phyloP scores from a whole-genome alignment of 2,113 vertebrate species.

The Struthio camelus region DNA sequence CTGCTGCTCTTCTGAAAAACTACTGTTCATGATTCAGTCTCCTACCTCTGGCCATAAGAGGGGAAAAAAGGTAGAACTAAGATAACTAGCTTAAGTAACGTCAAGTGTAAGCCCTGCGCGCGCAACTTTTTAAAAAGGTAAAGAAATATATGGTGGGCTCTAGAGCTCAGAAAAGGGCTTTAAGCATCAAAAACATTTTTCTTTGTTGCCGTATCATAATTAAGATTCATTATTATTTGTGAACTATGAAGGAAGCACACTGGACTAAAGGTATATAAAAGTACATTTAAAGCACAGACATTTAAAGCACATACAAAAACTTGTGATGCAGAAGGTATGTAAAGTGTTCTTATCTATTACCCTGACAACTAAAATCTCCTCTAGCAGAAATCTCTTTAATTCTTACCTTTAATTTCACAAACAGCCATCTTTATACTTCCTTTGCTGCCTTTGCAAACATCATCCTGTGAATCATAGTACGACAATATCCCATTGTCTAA shows the following conservation, averaged over 20 bases:
- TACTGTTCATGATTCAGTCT: neutral
- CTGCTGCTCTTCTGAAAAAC: neutral
- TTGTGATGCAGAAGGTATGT: neutral
- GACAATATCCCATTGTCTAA: conserved; percentile 87
- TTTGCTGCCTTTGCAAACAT: conserved; percentile 88
- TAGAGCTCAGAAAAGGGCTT: neutral
- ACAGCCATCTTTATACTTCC: conserved; percentile 90
- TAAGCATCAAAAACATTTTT: neutral
- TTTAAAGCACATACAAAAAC: neutral
- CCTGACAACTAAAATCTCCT: neutral
- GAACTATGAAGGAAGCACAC: neutral
- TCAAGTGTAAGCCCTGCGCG: neutral
- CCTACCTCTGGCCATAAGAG: neutral
- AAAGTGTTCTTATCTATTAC: neutral
- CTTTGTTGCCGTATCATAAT: neutral
- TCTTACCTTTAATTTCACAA: conserved; percentile 88
- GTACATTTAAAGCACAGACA: neutral
- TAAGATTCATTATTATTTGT: neutral
- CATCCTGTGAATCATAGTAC: conserved; percentile 87
- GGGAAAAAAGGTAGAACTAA: neutral
- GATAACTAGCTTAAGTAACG: neutral
- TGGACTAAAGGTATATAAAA: neutral
- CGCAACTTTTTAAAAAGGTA: neutral
- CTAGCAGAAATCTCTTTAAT: neutral
- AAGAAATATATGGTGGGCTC: neutral